Base-by-base conservation (phyloP, 2,888 invertebrate genomes). In the Tipula helvola region DNA sequence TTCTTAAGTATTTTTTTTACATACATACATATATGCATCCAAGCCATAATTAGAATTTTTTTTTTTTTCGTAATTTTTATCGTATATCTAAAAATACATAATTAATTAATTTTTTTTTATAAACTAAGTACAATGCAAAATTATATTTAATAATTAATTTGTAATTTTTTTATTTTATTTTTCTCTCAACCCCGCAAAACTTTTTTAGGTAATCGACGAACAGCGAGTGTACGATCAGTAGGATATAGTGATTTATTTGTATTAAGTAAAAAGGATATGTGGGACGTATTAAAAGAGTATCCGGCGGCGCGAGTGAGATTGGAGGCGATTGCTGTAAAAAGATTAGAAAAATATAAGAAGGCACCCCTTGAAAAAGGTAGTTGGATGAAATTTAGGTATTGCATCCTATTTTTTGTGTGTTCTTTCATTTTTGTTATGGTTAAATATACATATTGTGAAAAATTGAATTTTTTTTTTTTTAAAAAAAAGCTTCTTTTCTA, bases 191-290 rank as follows among this genome's bases (percentile, higher is more conserved):
- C 13, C 44, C 28, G 28, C 28, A 28, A 28, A 28, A 28, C 28
- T 28, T 12, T 10, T 47, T 3, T 94, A 97, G 99, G 99, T 91
- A 99, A 99, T 93, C 95, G 99, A 91, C 95, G 99, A 92, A 99
- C 99, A 91, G 99, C 99, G 89, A 98, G 98, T 90, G 99, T 99
- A 89, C 95, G 98, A 89, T 99, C 98, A 87, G 99, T 99, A 88
- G 99, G 99, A 89, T 99, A 99, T 93, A 98, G 98, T 92, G 99
- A 99, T 93, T 94, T 99, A 90, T 99, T 99, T 93, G 98, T 99
- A 91, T 95, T 99, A 89, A 98, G 97, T 92, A 99, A 99, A 94
- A 98, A 98, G 93, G 99, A 99, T 93, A 97, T 99, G 96, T 99
- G 98, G 99, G 99, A 99, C 92, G 99, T 99, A 88, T 95, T 98